Conservation (phyloP, 2,113 vertebrate species). For the Brachirus orientalis region DNA sequence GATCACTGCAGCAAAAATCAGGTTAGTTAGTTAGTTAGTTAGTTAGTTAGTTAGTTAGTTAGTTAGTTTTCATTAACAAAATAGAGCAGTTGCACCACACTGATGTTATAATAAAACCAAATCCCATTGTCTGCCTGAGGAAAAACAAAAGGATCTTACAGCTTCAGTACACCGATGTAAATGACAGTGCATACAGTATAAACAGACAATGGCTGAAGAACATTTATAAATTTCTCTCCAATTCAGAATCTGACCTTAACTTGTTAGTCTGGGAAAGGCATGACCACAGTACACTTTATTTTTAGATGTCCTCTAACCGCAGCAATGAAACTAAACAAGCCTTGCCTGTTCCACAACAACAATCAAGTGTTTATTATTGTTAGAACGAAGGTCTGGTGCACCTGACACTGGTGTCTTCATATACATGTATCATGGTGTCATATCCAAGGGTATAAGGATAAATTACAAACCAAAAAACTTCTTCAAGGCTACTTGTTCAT, state of each 20-base stretch:
- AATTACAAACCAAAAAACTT: too few species aligned
- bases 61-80: conserved; percentile 5
- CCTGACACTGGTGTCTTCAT: not conserved
- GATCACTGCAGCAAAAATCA: not conserved
- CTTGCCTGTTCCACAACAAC: not conserved
- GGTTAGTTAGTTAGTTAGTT: too few species aligned
- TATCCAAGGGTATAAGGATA: not conserved
- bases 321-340: not conserved
- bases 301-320: not conserved
- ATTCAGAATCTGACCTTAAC: too few species aligned
- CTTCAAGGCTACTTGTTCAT: too few species aligned
- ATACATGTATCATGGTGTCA: not conserved
- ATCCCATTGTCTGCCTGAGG: too few species aligned
- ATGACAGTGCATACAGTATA: not conserved
- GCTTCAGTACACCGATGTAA: not conserved
- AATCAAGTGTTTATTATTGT: not conserved
- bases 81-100: not conserved
- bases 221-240: too few species aligned
- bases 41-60: too few species aligned
- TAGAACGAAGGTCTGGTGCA: not conserved
- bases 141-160: too few species aligned
- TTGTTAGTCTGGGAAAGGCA: too few species aligned
- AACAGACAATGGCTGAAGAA: too few species aligned
- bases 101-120: not conserved
- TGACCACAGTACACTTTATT: not conserved